A percentile compares a stretch with the other conserved stretches of the same genome.
Evolutionary conservation across 2,113 vertebrate species (phyloP).

Genomic region (Brachyhypopomus occidentalis): DNA sequence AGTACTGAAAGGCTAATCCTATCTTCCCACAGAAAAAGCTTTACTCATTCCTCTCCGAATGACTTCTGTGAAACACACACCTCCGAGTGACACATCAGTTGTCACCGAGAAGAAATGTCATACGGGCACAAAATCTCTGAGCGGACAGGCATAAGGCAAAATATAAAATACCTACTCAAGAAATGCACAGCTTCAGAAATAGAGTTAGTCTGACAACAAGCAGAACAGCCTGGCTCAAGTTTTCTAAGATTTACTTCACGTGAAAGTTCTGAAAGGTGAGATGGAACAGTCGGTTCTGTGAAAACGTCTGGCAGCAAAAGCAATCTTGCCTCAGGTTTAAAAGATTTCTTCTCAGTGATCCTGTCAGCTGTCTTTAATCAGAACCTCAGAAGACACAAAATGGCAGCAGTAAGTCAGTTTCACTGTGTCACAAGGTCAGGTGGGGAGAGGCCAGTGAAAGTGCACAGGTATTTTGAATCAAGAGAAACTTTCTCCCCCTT

Average conservation of each 20-base stretch:
- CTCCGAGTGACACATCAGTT: neutral
- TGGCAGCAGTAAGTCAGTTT: neutral
- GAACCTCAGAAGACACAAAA: neutral
- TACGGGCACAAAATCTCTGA: neutral
- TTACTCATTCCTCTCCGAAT: conserved; percentile 42
- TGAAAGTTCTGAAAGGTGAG: conserved; percentile 28
- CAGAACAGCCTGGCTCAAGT: neutral
- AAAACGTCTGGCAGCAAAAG: conserved; percentile 15
- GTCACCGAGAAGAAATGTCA: conserved; percentile 5
- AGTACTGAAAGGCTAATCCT: conserved; percentile 35
- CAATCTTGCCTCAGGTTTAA: conserved; percentile 32
- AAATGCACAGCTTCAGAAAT: neutral
- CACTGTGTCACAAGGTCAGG: conserved; percentile 13
- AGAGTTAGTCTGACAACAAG: conserved; percentile 7
- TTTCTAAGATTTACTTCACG: neutral
- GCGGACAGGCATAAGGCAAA: conserved; percentile 1
- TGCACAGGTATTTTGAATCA: conserved; percentile 12
- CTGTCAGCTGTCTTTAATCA: conserved; percentile 11
- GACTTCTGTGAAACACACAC: conserved; percentile 22
- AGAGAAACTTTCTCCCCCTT: conserved; percentile 27
- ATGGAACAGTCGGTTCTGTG: conserved; percentile 2
- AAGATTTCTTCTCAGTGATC: conserved; percentile 6
- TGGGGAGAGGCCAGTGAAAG: neutral
- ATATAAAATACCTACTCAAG: conserved; percentile 24
- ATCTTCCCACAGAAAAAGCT: conserved; percentile 8